Conservation (phyloP, 35 echinoderm and acorn worm species). For the Lytechinus pictus region DNA sequence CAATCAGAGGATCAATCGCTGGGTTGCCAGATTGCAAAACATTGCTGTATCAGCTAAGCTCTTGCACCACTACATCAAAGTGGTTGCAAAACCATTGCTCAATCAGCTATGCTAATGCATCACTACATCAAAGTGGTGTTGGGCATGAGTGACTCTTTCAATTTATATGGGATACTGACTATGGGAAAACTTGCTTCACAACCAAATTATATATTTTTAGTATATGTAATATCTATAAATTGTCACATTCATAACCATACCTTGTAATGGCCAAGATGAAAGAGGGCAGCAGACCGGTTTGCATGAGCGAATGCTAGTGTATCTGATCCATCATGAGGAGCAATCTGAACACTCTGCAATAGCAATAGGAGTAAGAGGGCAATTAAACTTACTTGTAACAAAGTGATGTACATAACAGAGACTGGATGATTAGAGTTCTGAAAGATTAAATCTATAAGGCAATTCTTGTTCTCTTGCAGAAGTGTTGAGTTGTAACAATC, state of each 20-base stretch:
- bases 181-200: background rate
- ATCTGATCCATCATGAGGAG: background rate
- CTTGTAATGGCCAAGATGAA: constrained; percentile 63
- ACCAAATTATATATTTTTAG: background rate
- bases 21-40: too few species aligned
- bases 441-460: background rate
- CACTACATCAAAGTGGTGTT: too few species aligned
- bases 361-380: background rate
- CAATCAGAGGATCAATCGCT: too few species aligned
- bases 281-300: constrained; percentile 85
- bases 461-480: too few species aligned
- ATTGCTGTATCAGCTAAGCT: too few species aligned
- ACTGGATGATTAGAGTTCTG: background rate
- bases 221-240: background rate
- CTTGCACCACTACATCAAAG: too few species aligned
- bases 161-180: too few species aligned
- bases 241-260: background rate
- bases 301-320: constrained; percentile 58
- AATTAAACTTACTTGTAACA: background rate
- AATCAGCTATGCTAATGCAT: too few species aligned
- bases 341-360: constrained; percentile 59
- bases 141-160: too few species aligned
- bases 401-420: too few species aligned
- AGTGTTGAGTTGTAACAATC: too few species aligned
- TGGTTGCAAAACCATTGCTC: too few species aligned